Evolutionary conservation across 2,797 vertebrate species (phyloP).

Genomic region (Melanotaenia nigrans): DNA sequence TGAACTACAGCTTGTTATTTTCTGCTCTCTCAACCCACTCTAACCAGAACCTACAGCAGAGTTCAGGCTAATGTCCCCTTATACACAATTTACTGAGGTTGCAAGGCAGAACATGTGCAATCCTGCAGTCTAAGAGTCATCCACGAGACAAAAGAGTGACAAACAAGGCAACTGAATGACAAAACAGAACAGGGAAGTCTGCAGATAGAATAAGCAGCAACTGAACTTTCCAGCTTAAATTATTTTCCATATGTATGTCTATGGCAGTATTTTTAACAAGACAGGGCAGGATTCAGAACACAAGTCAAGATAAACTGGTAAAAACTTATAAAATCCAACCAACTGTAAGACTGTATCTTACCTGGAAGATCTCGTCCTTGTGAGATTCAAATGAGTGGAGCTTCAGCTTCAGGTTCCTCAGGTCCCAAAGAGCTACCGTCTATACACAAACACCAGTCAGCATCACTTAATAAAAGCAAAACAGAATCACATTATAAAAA

Average conservation of each 20-base stretch:
- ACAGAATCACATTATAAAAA: background rate
- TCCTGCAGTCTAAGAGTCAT: no score
- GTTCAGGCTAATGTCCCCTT: background rate
- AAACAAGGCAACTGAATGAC: background rate
- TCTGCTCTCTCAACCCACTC: background rate
- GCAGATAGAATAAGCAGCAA: background rate
- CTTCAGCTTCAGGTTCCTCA: slow-evolving; percentile 96
- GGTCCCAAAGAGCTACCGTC: slow-evolving; percentile 98
- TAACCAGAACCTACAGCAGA: background rate
- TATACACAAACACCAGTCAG: slow-evolving; percentile 58
- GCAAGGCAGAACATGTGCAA: background rate
- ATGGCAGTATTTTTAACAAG: background rate
- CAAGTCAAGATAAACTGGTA: background rate
- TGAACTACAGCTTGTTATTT: no score
- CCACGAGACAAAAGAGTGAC: no score
- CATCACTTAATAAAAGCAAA: background rate
- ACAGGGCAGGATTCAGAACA: background rate
- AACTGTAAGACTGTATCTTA: slow-evolving; percentile 59
- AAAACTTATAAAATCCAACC: background rate
- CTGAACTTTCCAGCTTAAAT: background rate
- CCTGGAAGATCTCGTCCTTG: slow-evolving; percentile 99
- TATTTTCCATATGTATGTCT: background rate
- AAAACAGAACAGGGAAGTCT: background rate
- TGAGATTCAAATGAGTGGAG: slow-evolving; percentile 99
- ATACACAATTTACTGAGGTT: background rate